These are phyloP conservation scores for Lycorma delicatula DNA, from an alignment of 1,140 invertebrate genomes.

Conservation along the genomic window DNA sequence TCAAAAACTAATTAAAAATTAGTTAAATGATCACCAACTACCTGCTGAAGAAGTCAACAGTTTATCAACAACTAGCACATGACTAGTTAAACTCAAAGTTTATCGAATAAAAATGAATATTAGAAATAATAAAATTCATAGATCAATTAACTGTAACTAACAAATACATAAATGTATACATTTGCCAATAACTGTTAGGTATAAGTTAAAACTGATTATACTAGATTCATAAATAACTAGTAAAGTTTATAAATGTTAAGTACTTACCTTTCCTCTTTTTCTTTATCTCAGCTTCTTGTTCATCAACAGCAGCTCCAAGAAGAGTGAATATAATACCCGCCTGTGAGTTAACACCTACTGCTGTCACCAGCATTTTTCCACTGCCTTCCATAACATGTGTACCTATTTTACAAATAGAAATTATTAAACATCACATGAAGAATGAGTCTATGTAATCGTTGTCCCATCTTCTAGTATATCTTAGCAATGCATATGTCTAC, in stretches of 20 bases:
- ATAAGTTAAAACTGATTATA: background rate
- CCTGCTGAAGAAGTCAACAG: too few species aligned
- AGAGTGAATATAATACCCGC: conserved; percentile 99
- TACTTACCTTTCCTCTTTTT: conserved; percentile 84
- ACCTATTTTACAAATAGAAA: conserved; percentile 52
- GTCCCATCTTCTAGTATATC: too few species aligned
- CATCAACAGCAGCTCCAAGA: conserved; percentile 87
- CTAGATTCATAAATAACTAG: background rate
- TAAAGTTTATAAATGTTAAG: background rate
- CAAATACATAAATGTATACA: background rate
- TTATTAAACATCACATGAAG: too few species aligned
- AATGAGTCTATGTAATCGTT: too few species aligned
- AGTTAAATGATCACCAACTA: too few species aligned
- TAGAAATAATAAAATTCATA: too few species aligned
- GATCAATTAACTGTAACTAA: too few species aligned
- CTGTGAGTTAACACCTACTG: conserved; percentile 98
- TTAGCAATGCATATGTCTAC: too few species aligned
- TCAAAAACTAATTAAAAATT: too few species aligned
- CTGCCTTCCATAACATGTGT: conserved; percentile 99
- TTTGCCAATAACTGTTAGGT: background rate
- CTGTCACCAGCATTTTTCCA: conserved; percentile 97
- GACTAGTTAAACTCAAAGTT: too few species aligned
- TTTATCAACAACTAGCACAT: too few species aligned
- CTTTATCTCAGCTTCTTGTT: conserved; percentile 86
- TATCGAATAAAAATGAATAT: too few species aligned